A percentile compares a stretch with the other conserved stretches of the same genome.
Evolutionary conservation across 2,797 vertebrate species (phyloP).

Genomic region (Bovichtus variegatus): DNA sequence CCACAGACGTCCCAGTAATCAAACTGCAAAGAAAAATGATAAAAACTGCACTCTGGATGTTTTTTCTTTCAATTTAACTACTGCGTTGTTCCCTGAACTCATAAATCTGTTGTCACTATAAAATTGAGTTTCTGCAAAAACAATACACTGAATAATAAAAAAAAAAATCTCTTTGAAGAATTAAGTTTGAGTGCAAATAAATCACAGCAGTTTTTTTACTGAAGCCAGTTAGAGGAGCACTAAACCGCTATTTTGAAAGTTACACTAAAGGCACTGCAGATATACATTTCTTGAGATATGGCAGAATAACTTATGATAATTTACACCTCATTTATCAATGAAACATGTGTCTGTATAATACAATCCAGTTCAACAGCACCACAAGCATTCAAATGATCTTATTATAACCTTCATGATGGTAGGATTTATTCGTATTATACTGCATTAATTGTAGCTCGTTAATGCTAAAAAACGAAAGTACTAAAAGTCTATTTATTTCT

Average conservation of each 20-base stretch:
- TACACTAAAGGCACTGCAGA: conserved; percentile 2
- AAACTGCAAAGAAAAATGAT: conserved; percentile 37
- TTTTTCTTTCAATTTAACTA: conserved; percentile 40
- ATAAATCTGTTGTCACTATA: conserved; percentile 42
- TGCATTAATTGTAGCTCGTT: conserved; percentile 2
- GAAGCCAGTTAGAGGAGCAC: conserved; percentile 10
- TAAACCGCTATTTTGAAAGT: conserved; percentile 26
- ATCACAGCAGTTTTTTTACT: conserved; percentile 15
- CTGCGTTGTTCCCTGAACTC: conserved; percentile 25
- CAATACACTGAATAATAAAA: conserved; percentile 33
- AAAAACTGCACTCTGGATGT: conserved; percentile 26
- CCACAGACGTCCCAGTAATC: conserved; percentile 35
- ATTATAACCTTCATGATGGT: conserved; percentile 6
- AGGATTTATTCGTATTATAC: conserved; percentile 24
- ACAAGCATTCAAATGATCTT: conserved; percentile 2
- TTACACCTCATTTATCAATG: conserved; percentile 7
- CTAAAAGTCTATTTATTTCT: conserved; percentile 14
- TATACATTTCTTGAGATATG: not conserved
- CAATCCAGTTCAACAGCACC: not conserved
- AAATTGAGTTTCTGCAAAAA: conserved; percentile 49
- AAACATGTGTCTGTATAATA: conserved; percentile 9
- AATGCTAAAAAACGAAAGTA: conserved; percentile 10
- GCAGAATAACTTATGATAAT: conserved; percentile 21
- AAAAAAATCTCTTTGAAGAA: conserved; percentile 22
- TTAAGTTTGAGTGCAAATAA: conserved; percentile 36